A percentile compares a stretch with the other conserved stretches of the same genome.
Evolutionary conservation across 1,140 invertebrate species (phyloP).

Genomic region (Mycetomoellerius zeteki): DNA sequence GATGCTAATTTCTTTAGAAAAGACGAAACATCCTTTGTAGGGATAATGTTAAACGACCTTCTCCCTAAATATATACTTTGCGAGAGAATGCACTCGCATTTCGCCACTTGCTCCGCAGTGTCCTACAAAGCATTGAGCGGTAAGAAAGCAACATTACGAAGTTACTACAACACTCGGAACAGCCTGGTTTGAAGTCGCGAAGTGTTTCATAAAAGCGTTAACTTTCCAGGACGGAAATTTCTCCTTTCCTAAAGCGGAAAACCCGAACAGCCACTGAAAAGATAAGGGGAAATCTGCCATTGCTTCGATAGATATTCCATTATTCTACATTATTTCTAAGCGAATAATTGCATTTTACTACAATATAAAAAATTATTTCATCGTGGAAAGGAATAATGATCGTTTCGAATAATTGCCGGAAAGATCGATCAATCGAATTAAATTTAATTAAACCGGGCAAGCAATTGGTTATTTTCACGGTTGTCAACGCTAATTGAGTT

Average conservation of each 20-base stretch:
- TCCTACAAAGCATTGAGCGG: constrained; percentile 55
- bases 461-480: background rate
- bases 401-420: too few relatives aligned
- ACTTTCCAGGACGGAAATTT: constrained; percentile 58
- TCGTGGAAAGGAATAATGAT: background rate
- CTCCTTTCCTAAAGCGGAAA: constrained; percentile 43
- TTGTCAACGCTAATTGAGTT: background rate
- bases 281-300: constrained; percentile 19
- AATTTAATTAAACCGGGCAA: background rate
- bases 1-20: background rate
- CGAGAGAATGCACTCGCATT: constrained; percentile 51
- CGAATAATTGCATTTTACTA: background rate
- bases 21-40: constrained; percentile 1
- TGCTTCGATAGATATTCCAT: background rate
- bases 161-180: constrained; percentile 44
- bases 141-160: constrained; percentile 60
- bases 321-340: background rate
- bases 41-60: constrained; percentile 16
- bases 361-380: background rate
- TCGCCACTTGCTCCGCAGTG: constrained; percentile 49
- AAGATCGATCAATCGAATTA: background rate
- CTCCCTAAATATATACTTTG: constrained; percentile 22
- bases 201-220: constrained; percentile 58
- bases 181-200: constrained; percentile 48
- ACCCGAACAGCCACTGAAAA: constrained; percentile 11